phyloP scores from a whole-genome alignment of 2,888 invertebrate species.

The Hemicrepidius hirtus region DNA sequence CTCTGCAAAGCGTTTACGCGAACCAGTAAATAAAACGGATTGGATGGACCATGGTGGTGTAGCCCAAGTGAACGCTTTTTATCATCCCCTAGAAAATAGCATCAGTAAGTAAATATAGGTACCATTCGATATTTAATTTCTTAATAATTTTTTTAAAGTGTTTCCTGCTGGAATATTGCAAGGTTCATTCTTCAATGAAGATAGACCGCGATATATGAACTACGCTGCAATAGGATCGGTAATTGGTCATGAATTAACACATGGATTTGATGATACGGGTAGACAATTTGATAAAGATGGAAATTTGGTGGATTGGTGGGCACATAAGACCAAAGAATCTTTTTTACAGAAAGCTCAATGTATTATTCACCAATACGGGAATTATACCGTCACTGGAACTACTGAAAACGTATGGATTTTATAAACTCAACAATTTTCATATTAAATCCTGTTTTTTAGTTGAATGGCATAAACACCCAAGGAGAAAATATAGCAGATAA shows the following conservation, averaged over 20 bases:
- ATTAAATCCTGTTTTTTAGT: constrained; percentile 71
- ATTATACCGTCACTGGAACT: constrained; percentile 80
- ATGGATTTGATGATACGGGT: constrained; percentile 79
- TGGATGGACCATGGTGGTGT: constrained; percentile 74
- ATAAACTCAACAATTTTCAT: constrained; percentile 18
- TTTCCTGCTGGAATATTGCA: constrained; percentile 93
- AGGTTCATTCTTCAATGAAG: constrained; percentile 88
- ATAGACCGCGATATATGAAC: constrained; percentile 90
- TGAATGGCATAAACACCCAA: constrained; percentile 94
- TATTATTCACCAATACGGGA: constrained; percentile 87
- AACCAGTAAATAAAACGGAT: constrained; percentile 74
- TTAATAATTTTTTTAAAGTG: constrained; percentile 2
- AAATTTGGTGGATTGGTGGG: constrained; percentile 70
- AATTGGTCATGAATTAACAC: constrained; percentile 91
- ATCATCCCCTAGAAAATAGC: constrained; percentile 74
- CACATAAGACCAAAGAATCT: constrained; percentile 88
- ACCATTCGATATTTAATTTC: background rate
- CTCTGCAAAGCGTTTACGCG: constrained; percentile 72
- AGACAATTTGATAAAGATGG: constrained; percentile 46
- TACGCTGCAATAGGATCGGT: constrained; percentile 90
- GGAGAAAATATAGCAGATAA: constrained; percentile 97
- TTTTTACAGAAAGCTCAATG: constrained; percentile 88
- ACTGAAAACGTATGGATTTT: constrained; percentile 73
- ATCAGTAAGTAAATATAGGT: constrained; percentile 69
- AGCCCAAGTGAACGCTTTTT: constrained; percentile 75